A percentile compares a stretch with the other conserved stretches of the same genome.
These are phyloP conservation scores for Apamea anceps DNA, from an alignment of 2,888 invertebrate genomes.

Conservation along the genomic window DNA sequence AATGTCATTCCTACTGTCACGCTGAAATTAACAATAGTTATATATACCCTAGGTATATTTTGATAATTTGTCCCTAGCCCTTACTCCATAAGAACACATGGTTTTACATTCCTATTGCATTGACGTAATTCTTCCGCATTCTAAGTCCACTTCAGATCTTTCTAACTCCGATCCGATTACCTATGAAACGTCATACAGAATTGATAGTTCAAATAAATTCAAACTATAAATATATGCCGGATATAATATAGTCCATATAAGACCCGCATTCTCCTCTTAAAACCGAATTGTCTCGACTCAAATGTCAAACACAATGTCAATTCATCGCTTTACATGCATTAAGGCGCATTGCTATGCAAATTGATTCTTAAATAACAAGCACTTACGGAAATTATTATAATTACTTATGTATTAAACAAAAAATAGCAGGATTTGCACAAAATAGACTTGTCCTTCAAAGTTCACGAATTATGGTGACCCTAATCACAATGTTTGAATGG, in stretches of 20 bases:
- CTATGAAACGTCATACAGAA: neutral
- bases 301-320: neutral
- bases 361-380: neutral
- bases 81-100: neutral
- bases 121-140: neutral
- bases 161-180: neutral
- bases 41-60: neutral
- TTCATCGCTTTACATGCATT: conserved; percentile 8
- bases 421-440: neutral
- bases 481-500: neutral
- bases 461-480: conserved; percentile 8
- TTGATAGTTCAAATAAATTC: neutral
- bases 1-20: too few relatives aligned
- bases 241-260: neutral
- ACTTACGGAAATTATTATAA: neutral
- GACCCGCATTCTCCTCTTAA: neutral
- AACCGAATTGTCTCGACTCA: conserved; percentile 12
- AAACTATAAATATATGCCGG: neutral
- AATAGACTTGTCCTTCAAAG: conserved; percentile 12
- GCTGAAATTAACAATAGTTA: neutral
- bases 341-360: conserved; percentile 7
- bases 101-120: neutral
- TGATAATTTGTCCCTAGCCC: too few relatives aligned
- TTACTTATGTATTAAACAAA: neutral
- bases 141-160: neutral